A percentile compares a stretch with the other conserved stretches of the same genome.
Conservation (phyloP, 2,888 invertebrate species). For the Crocallis elinguaria region DNA sequence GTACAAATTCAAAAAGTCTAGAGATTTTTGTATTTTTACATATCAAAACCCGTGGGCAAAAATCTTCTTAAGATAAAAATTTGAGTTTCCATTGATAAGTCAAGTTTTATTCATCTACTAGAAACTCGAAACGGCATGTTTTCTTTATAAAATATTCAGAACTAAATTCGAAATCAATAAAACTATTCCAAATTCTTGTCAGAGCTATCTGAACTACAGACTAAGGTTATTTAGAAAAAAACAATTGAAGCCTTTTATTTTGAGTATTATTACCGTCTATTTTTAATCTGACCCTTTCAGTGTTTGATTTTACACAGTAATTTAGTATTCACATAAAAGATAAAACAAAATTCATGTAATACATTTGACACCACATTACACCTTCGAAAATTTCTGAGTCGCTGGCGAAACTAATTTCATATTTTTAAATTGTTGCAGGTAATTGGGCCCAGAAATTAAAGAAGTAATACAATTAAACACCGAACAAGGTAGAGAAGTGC, state of each 20-base stretch:
- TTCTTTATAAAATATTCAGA: too few species aligned
- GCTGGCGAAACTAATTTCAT: background rate
- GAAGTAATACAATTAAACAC: background rate
- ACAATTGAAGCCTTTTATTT: too few species aligned
- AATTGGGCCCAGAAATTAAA: background rate
- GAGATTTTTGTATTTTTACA: background rate
- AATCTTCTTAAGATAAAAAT: background rate
- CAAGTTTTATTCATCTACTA: too few species aligned
- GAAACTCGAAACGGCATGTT: too few species aligned
- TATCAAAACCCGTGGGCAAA: background rate
- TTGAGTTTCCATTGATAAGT: background rate
- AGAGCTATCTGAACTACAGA: too few species aligned
- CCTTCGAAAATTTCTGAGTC: conserved; percentile 10
- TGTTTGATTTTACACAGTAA: background rate
- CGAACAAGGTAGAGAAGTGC: background rate
- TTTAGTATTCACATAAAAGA: background rate
- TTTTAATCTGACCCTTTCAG: too few species aligned
- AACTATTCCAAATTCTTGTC: too few species aligned
- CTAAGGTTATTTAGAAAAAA: too few species aligned
- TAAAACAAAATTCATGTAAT: too few species aligned
- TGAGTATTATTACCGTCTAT: too few species aligned
- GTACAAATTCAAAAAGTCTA: too few species aligned
- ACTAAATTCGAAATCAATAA: background rate
- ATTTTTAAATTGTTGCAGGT: conserved; percentile 20
- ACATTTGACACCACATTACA: too few species aligned